A percentile compares a stretch with the other conserved stretches of the same genome.
Conservation (phyloP, 2,888 invertebrate species). For the Gari tellinella region DNA sequence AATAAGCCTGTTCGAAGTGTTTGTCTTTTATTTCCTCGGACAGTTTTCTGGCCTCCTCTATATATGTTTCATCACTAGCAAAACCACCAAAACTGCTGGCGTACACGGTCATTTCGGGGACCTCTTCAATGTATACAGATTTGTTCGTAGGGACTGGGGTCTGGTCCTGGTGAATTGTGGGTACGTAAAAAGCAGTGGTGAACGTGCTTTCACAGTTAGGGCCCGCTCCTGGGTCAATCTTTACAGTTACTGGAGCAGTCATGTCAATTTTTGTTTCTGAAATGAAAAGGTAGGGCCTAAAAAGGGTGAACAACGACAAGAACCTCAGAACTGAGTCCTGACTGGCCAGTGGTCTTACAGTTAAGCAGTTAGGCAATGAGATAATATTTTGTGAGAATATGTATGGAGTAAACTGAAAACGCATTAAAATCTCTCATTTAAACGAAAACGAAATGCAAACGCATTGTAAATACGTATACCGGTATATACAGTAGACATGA, state of each 20-base stretch:
- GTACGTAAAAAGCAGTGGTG: constrained; percentile 76
- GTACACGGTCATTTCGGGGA: constrained; percentile 65
- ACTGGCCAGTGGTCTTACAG: too few species aligned
- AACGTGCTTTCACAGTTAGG: constrained; percentile 76
- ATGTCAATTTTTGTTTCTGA: constrained; percentile 74
- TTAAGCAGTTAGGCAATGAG: too few species aligned
- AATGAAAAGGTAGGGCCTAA: constrained; percentile 13
- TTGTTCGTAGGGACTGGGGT: constrained; percentile 69
- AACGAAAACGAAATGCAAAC: too few species aligned
- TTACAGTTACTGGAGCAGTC: constrained; percentile 77
- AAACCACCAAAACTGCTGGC: constrained; percentile 72
- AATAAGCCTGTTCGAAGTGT: constrained; percentile 61
- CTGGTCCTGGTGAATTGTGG: constrained; percentile 60
- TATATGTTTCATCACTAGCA: constrained; percentile 66
- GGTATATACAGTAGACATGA: too few species aligned
- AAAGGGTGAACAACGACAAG: too few species aligned
- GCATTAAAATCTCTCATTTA: too few species aligned
- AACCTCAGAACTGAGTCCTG: too few species aligned
- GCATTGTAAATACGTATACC: too few species aligned
- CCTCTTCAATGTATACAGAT: constrained; percentile 66
- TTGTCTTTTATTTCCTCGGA: constrained; percentile 52
- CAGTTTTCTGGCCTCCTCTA: constrained; percentile 62
- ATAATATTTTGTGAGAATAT: too few species aligned
- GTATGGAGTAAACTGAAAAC: too few species aligned
- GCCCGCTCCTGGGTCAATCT: constrained; percentile 71